Base-by-base conservation (phyloP, 2,888 invertebrate genomes). In the Ceriagrion tenellum region DNA sequence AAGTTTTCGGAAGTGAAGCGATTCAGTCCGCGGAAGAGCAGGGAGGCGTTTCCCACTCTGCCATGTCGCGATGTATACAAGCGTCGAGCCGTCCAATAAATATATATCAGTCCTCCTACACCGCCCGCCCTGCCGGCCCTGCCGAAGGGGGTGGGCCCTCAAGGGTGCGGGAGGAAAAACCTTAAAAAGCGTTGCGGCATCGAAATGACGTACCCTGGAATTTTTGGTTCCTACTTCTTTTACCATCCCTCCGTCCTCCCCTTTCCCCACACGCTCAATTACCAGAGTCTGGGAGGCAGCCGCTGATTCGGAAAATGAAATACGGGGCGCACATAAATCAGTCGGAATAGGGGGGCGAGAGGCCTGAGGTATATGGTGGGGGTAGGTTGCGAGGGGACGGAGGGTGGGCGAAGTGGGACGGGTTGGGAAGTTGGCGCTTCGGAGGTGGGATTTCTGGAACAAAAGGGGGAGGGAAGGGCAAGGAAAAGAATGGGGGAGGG, bases 281-380 rank as follows among this genome's bases (percentile, higher is more conserved):
- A 93, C 93, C 93, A 74, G 26, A 47, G 63, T 74, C 74, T 69
- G 69, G 18, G 69, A 93, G 93, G 47, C 93, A 69, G 23, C 63
- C 91, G 91, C 59, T 91, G 91, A 93, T 93, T 93, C 69, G 63
- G 93, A 93, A 93, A 93, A 93, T 93, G 93, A 93, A 93, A 93
- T 93, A 93, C 93, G 93, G 40, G n/a, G 93, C 13, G 63, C 91
- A 63, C 91, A 91, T 91, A 91, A 93, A 93, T 93, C 93, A 93
- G 69, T n/a, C 35, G 81, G 81, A 35, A 35, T 13, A n/a, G n/a
- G 35, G 35, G 81, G n/a, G 81, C 16, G 35, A 69, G 23, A n/a
- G 69, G 69, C 16, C 13, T 13, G 59, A 59, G 59, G 59, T 13
- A 12, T 47, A 8, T 59, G 59, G 59, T 59, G 23, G 69, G 81